A percentile compares a stretch with the other conserved stretches of the same genome.
These are phyloP conservation scores for Apostichopus japonicus DNA, from an alignment of 35 echinoderm and acorn worm species.

Conservation along the genomic window DNA sequence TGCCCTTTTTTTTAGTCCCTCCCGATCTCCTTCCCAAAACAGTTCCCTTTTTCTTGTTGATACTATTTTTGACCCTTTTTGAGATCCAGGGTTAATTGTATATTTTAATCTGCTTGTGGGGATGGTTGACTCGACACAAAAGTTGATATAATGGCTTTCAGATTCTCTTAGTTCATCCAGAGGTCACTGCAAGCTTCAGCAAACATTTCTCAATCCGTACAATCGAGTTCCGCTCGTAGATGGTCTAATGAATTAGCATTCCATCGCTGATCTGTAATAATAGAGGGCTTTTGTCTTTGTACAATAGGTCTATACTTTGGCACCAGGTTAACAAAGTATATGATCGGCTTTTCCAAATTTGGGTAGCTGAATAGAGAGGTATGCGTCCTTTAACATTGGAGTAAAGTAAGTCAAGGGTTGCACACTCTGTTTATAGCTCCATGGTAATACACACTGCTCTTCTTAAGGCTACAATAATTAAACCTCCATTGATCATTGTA, in stretches of 20 bases:
- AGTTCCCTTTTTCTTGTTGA: conserved; percentile 33
- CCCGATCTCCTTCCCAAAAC: neutral
- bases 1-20: conserved; percentile 18
- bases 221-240: neutral
- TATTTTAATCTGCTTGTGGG: neutral
- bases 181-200: neutral
- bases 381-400: conserved; percentile 41
- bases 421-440: conserved; percentile 53
- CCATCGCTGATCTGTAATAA: neutral
- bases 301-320: no score
- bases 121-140: neutral
- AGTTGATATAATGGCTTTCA: neutral
- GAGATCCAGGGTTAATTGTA: conserved; percentile 14
- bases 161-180: conserved; percentile 6
- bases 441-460: neutral
- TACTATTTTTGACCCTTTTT: neutral
- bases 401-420: conserved; percentile 34
- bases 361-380: neutral
- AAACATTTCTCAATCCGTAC: neutral
- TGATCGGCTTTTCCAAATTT: conserved; percentile 40
- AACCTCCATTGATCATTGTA: no score
- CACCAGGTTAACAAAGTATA: neutral
- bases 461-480: no score
- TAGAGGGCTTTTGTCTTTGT: no score
- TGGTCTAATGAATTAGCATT: neutral